Base-by-base conservation (phyloP, 35 echinoderm and acorn worm species). In the Diadema setosum region DNA sequence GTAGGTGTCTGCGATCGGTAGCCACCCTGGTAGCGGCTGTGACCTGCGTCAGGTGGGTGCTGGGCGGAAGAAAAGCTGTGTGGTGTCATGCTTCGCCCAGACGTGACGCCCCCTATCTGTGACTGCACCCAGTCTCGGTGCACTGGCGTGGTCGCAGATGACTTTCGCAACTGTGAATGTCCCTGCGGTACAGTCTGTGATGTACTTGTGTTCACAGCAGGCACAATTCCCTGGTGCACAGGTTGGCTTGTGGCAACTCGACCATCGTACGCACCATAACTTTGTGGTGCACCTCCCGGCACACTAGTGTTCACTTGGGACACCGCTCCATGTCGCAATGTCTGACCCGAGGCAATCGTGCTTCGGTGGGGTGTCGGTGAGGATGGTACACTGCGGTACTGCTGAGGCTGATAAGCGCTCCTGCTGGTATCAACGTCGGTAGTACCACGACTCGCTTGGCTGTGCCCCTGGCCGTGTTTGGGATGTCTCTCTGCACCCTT, bases 1-100 rank as follows among this genome's bases (percentile, higher is more conserved):
- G 73, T 78, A 21, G 73, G 73, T 21, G 73, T 78, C 73, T 78
- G 73, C n/a, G 73, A 78, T 44, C 73, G 73, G 40, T 78, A 78
- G 48, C n/a, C n/a, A 9, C 9, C n/a, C 9, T n/a, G 48, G 48
- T 52, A 52, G 15, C 40, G 73, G 0, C 34, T 15, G 5, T 21
- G 11, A 21, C 39, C n/a, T 7, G 9, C 21, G 15, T 78, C 73
- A n/a, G 73, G 26, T 44, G 14, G 73, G 7, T 41, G 35, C n/a
- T 5, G 18, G 12, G 63, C 37, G 0, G 63, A 67, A 2, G 63
- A 29, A 18, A 67, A 67, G 20, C 63, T 34, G 0, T 33, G 63
- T 26, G 63, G 63, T 29, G 63, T 67, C 27, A 34, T 12, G 18
- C 63, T 67, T 4, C 63, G 63, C 24, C 63, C 63, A 26, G 37